These are phyloP conservation scores for Zenarchopterus dispar DNA, from an alignment of 2,797 vertebrate species.

Conservation along the genomic window DNA sequence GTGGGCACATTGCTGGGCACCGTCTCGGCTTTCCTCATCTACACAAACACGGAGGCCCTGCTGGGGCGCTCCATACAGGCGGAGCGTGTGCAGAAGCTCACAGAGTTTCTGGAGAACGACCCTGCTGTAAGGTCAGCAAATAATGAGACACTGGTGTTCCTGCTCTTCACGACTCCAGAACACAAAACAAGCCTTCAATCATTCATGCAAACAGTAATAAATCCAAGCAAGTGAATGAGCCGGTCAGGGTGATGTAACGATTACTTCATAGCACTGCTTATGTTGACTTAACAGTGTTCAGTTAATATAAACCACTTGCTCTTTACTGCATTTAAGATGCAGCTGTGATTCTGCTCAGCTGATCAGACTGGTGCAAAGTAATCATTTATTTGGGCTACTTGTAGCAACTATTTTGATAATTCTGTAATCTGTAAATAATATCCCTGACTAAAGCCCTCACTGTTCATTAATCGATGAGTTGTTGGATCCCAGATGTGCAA, in stretches of 20 bases:
- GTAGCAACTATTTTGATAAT: too few species aligned
- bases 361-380: too few species aligned
- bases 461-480: too few species aligned
- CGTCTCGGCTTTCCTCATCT: conserved; percentile 97
- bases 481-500: too few species aligned
- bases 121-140: conserved; percentile 91
- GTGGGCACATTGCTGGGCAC: conserved; percentile 92
- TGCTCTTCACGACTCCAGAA: background rate
- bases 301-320: conserved; percentile 20
- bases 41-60: conserved; percentile 96
- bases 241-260: too few species aligned
- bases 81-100: conserved; percentile 95
- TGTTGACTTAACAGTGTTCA: too few species aligned
- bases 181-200: background rate
- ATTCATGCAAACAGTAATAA: conserved; percentile 1
- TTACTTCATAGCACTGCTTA: too few species aligned
- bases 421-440: background rate
- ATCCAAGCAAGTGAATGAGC: background rate
- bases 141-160: background rate
- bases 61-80: conserved; percentile 94
- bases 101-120: conserved; percentile 94
- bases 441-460: background rate
- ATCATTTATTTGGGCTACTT: too few species aligned
- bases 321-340: conserved; percentile 16
- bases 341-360: background rate